These are phyloP conservation scores for Maniola hyperantus DNA, from an alignment of 2,888 invertebrate species.

Conservation along the genomic window DNA sequence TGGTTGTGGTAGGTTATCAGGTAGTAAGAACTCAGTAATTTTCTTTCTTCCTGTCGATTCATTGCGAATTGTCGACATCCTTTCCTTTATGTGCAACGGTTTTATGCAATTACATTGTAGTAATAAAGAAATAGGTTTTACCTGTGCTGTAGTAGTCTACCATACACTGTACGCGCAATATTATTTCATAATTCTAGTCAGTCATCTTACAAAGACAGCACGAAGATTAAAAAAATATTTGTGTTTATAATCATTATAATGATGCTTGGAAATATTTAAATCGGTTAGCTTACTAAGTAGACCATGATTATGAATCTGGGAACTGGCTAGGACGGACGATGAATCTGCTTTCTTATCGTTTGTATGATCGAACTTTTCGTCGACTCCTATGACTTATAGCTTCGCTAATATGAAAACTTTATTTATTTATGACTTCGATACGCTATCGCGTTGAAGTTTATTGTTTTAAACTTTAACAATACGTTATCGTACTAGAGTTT, in stretches of 20 bases:
- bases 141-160: neutral
- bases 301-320: too few relatives aligned
- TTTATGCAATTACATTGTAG: neutral
- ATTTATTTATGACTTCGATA: slow-evolving; percentile 7
- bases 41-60: slow-evolving; percentile 19
- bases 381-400: neutral
- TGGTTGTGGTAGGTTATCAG: neutral
- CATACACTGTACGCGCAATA: neutral
- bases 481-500: neutral
- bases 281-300: too few relatives aligned
- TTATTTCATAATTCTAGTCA: neutral
- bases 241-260: neutral
- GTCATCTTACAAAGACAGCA: neutral
- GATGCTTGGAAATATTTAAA: too few relatives aligned
- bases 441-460: slow-evolving; percentile 3
- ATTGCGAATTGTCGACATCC: slow-evolving; percentile 30
- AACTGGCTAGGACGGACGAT: too few relatives aligned
- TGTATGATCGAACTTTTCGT: too few relatives aligned
- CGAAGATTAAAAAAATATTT: neutral
- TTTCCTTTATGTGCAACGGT: slow-evolving; percentile 1
- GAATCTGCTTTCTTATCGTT: too few relatives aligned
- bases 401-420: neutral
- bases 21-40: slow-evolving; percentile 19
- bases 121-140: neutral
- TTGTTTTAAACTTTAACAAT: neutral